A percentile compares a stretch with the other conserved stretches of the same genome.
phyloP scores from a whole-genome alignment of 37 sponge, comb jelly and placozoan genomes.

The Dysidea cf. avara region DNA sequence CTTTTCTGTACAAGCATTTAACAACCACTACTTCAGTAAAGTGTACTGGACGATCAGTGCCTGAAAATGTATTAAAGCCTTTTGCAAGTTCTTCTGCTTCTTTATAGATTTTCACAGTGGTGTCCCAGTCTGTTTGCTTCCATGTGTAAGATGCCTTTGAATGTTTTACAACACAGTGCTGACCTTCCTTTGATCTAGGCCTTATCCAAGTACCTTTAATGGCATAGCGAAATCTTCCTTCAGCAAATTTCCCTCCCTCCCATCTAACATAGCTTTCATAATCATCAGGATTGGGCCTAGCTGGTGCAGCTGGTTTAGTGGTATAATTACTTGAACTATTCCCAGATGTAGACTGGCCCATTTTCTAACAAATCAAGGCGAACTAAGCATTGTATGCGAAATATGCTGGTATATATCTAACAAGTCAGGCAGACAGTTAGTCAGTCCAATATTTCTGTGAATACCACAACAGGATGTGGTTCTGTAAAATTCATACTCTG shows the following conservation, averaged over 20 bases:
- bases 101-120: background rate
- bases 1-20: background rate
- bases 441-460: too few species aligned
- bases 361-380: too few species aligned
- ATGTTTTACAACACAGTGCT: constrained; percentile 30
- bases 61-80: constrained; percentile 3
- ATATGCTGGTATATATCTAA: too few species aligned
- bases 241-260: constrained; percentile 15
- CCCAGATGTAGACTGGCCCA: too few species aligned
- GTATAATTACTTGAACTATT: background rate
- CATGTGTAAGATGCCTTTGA: constrained; percentile 20
- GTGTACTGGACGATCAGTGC: constrained; percentile 1
- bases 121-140: constrained; percentile 20
- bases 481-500: too few species aligned
- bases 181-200: constrained; percentile 9
- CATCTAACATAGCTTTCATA: too few species aligned
- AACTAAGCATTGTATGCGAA: too few species aligned
- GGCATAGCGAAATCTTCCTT: constrained; percentile 28
- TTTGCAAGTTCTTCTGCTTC: constrained; percentile 19
- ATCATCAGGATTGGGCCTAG: too few species aligned
- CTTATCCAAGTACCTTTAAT: constrained; percentile 11
- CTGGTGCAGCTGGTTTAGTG: too few species aligned
- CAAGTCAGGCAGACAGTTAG: too few species aligned
- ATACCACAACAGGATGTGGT: too few species aligned
- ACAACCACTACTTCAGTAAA: constrained; percentile 5